A percentile compares a stretch with the other conserved stretches of the same genome.
phyloP scores from a whole-genome alignment of 1,140 invertebrate species.

The Pseudomyrmex sp. region DNA sequence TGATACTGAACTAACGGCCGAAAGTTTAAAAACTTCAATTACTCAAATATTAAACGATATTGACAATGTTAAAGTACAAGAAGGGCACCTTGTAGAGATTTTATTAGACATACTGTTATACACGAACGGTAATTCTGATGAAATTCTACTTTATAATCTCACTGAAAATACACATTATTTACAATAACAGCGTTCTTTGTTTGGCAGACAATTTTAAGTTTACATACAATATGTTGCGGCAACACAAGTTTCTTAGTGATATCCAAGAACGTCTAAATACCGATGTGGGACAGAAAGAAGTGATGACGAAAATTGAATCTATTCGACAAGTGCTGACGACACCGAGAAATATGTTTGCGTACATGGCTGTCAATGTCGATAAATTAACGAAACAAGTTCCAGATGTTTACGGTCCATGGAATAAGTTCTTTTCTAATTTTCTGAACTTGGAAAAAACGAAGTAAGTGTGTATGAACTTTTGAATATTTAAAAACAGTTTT shows the following conservation, averaged over 20 bases:
- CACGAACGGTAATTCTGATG: constrained; percentile 85
- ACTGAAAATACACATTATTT: not conserved
- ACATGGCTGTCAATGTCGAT: constrained; percentile 91
- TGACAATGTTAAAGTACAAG: constrained; percentile 89
- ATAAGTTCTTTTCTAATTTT: constrained; percentile 69
- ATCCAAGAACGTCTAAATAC: constrained; percentile 87
- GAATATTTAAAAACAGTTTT: not conserved
- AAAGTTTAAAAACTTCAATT: constrained; percentile 91
- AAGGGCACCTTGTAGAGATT: constrained; percentile 86
- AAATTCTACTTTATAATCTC: not conserved
- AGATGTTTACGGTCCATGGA: constrained; percentile 82
- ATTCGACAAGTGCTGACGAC: constrained; percentile 87
- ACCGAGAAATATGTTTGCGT: constrained; percentile 88
- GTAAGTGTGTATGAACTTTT: constrained; percentile 70
- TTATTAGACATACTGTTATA: constrained; percentile 88
- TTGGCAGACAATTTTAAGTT: constrained; percentile 90
- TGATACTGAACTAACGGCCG: constrained; percentile 89
- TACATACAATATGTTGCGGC: constrained; percentile 89
- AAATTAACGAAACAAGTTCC: constrained; percentile 84
- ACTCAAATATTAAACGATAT: constrained; percentile 92
- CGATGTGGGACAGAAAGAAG: constrained; percentile 85
- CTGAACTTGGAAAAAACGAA: constrained; percentile 75
- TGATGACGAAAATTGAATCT: constrained; percentile 87
- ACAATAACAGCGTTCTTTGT: not conserved
- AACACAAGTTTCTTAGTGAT: constrained; percentile 91